Evolutionary conservation across 2,888 invertebrate species (phyloP).

Genomic region (Eucriotettix oculatus): DNA sequence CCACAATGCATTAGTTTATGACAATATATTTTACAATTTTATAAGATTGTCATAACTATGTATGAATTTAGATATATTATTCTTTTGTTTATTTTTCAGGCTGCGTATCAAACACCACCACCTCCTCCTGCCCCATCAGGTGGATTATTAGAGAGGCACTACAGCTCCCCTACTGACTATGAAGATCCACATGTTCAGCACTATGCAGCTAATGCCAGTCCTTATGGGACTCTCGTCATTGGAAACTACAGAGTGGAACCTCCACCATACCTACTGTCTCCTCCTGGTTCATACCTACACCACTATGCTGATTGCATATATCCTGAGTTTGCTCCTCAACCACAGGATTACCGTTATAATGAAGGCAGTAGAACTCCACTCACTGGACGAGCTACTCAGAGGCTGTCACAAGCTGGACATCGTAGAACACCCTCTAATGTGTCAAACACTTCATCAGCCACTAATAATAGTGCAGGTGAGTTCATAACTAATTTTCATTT

Average conservation of each 20-base stretch:
- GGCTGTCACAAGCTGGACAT: constrained; percentile 29
- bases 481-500: no score
- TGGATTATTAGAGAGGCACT: not conserved
- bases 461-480: constrained; percentile 28
- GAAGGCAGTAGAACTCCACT: not conserved
- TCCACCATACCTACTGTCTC: not conserved
- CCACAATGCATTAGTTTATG: no score
- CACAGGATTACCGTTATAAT: not conserved
- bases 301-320: constrained; percentile 14
- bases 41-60: not conserved
- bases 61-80: not conserved
- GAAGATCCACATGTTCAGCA: not conserved
- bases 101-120: constrained; percentile 1
- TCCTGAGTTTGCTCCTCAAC: constrained; percentile 5
- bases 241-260: not conserved
- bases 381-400: not conserved
- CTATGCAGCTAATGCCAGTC: not conserved
- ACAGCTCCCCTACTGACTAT: not conserved
- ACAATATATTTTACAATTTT: not conserved
- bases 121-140: constrained; percentile 10
- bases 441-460: constrained; percentile 39
- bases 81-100: constrained; percentile 2
- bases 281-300: not conserved
- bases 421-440: constrained; percentile 65
- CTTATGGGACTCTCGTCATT: no score